Conservation (phyloP, 2,113 vertebrate genomes). For the Pygoscelis antarcticus region DNA sequence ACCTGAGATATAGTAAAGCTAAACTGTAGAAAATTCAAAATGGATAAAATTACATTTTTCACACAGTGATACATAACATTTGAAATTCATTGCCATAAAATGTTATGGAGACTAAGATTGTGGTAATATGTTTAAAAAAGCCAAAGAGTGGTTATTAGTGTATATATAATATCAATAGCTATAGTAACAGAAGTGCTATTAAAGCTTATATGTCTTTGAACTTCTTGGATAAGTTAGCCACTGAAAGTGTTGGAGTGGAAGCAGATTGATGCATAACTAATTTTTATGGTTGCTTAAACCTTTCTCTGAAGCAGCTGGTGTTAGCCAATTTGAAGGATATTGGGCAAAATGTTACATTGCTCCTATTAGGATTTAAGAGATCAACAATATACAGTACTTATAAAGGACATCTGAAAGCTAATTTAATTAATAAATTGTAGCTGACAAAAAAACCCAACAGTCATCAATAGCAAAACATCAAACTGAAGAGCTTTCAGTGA, state of each 20-base stretch:
- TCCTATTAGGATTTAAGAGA: background rate
- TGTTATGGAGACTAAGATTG: background rate
- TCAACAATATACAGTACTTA: background rate
- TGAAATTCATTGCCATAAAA: background rate
- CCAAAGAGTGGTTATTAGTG: background rate
- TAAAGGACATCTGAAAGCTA: background rate
- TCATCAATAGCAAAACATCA: background rate
- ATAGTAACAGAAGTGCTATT: background rate
- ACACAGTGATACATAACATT: background rate
- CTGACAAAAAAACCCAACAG: background rate
- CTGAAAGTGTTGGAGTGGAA: background rate
- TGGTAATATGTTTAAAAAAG: background rate
- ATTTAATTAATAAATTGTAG: background rate
- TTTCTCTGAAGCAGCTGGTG: background rate
- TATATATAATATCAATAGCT: background rate
- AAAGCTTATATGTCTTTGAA: background rate
- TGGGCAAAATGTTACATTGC: background rate
- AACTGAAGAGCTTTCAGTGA: background rate
- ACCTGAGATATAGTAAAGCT: background rate
- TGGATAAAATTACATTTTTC: background rate
- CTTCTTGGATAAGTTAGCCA: background rate
- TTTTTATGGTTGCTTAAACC: background rate
- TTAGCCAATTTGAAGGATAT: background rate
- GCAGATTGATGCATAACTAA: background rate
- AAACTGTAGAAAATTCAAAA: background rate